Evolutionary conservation across 2,113 vertebrate species (phyloP).

Genomic region (Sylvia atricapilla): DNA sequence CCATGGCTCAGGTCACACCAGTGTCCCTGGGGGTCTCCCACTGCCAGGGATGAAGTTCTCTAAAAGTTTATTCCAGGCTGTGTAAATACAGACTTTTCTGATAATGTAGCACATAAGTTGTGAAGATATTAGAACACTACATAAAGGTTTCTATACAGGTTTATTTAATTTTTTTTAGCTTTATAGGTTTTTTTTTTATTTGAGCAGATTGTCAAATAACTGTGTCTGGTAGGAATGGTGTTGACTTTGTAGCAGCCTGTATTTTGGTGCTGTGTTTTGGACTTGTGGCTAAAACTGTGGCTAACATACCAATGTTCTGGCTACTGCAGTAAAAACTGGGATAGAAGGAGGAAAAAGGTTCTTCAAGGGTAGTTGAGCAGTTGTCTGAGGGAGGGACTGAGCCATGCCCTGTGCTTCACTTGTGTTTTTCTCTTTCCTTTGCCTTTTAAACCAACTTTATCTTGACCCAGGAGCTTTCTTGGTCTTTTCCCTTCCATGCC

Average conservation of each 20-base stretch:
- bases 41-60: not conserved
- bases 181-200: not conserved
- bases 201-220: not conserved
- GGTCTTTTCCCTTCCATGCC: not conserved
- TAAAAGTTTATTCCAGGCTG: not conserved
- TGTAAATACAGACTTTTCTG: not conserved
- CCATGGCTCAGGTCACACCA: not conserved
- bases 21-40: not conserved
- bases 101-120: not conserved
- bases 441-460: not conserved
- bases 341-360: not conserved
- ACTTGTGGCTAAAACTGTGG: not conserved
- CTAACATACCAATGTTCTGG: fast-evolving
- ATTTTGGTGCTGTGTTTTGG: not conserved
- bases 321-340: not conserved
- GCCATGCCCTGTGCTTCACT: not conserved
- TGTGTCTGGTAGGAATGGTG: not conserved
- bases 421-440: not conserved
- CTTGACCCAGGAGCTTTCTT: not conserved
- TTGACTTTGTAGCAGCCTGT: not conserved
- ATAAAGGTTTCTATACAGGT: not conserved
- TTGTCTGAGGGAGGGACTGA: not conserved
- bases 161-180: not conserved
- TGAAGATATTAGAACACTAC: not conserved
- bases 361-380: not conserved